A percentile compares a stretch with the other conserved stretches of the same genome.
These are phyloP conservation scores for Silurus meridionalis DNA, from an alignment of 2,113 vertebrate species.

Conservation along the genomic window DNA sequence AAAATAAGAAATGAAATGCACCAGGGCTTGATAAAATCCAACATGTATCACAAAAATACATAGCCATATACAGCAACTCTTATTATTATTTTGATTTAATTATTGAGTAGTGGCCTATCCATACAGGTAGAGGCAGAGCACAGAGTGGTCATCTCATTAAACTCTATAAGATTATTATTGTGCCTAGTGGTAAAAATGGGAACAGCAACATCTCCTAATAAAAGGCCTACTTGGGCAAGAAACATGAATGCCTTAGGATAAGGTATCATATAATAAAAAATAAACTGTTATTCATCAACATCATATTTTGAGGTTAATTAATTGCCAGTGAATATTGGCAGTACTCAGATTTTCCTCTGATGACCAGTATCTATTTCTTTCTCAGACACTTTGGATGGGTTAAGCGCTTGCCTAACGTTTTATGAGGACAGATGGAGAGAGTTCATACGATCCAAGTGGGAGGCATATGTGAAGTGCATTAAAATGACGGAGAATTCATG, in stretches of 20 bases:
- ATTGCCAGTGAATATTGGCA: not conserved
- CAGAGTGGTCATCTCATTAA: not conserved
- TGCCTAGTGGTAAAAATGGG: not conserved
- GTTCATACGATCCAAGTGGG: conserved; percentile 37
- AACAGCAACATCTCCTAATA: not conserved
- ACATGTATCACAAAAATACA: not conserved
- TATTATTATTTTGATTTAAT: not conserved
- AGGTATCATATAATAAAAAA: not conserved
- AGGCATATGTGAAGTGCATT: conserved; percentile 45
- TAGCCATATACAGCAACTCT: not conserved
- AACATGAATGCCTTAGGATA: too few relatives aligned
- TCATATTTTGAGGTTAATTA: not conserved
- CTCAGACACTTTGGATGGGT: conserved; percentile 6
- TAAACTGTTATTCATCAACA: not conserved
- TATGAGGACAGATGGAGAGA: conserved; percentile 34
- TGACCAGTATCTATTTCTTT: conserved; percentile 8
- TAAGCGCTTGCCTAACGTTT: conserved; percentile 33
- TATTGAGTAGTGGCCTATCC: not conserved
- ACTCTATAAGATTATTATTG: not conserved
- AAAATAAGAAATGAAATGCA: not conserved
- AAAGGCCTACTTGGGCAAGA: not conserved
- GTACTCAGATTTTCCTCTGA: not conserved
- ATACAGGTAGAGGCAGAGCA: not conserved
- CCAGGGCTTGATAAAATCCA: not conserved
- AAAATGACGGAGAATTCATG: conserved; percentile 53